Evolutionary conservation across 2,888 invertebrate species (phyloP), one percentile per base, ranked within the genome.

Genomic region (Boloria selene): DNA sequence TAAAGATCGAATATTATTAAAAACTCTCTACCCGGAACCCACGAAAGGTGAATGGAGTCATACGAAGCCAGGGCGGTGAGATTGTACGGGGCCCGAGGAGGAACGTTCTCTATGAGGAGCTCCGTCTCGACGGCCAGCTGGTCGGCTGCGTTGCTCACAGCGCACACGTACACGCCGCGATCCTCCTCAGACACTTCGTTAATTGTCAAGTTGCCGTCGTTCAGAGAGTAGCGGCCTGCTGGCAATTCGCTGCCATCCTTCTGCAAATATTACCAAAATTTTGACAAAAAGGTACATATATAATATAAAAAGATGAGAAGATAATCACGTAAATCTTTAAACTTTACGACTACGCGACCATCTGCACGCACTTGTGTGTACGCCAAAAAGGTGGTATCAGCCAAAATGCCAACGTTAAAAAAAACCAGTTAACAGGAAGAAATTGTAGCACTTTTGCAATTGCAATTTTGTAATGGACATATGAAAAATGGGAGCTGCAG

Each of bases 1-100:
- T 22, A 22, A 22, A 1, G 22, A 3, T 22, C 3, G 3, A 22
- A 22, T 22, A 22, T 22, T 22, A 22, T 22, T 22, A 22, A n/a
- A n/a, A n/a, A n/a, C n/a, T 18, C 68, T 73, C 73, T 73, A 92
- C 94, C 94, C 50, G 97, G 96, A 72, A 95, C 93, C 98, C 98
- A 98, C 50, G 94, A 93, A 31, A 98, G 87, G 61, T 95, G 96
- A 53, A 98, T 95, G 61, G 95, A 94, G 74, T 93, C 93, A 70
- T 93, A 92, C 0, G 95, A 94, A 61, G 96, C 94, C 69, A 95
- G 94, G 22, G 97, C 97, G 22, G 95, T 94, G 52, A 98, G 93
- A 88, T 97, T 96, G 87, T 96, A 96, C 0, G 98, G 98, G 16
- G 98, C 97, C 77, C 97, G 95, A n/a, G 98, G 97, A 31, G 97